Evolutionary conservation across 1,140 invertebrate genomes (phyloP).

Genomic region (Drosophila lacertosa): DNA sequence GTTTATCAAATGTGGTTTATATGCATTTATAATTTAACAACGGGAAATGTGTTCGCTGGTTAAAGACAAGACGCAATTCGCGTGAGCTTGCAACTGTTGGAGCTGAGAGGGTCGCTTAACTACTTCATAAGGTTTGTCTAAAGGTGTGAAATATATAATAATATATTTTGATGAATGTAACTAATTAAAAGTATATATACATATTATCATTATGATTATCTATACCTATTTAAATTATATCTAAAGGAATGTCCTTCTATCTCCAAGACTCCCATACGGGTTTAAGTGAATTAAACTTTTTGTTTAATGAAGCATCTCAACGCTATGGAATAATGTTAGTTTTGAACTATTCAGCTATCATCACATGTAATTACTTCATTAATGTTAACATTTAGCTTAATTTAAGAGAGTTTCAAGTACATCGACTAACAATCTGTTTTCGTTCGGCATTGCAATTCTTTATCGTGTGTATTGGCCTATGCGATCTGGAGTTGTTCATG

Average conservation of each 20-base stretch:
- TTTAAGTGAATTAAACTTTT: too few relatives aligned
- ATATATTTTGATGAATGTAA: too few relatives aligned
- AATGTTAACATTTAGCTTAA: not conserved
- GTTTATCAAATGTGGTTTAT: conserved; percentile 62
- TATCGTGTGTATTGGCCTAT: conserved; percentile 14
- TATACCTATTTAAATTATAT: too few relatives aligned
- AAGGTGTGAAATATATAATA: too few relatives aligned
- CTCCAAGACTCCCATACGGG: too few relatives aligned
- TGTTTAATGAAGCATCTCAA: too few relatives aligned
- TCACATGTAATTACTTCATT: not conserved
- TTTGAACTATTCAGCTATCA: not conserved
- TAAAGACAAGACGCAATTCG: not conserved
- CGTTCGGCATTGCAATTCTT: conserved; percentile 15
- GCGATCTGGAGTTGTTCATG: conserved; percentile 65
- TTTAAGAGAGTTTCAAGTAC: not conserved
- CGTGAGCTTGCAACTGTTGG: not conserved
- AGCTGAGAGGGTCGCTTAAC: not conserved
- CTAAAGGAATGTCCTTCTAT: too few relatives aligned
- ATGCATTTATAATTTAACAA: conserved; percentile 32
- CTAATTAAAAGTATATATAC: too few relatives aligned
- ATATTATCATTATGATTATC: too few relatives aligned
- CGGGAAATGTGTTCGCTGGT: conserved; percentile 21
- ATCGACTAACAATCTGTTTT: conserved; percentile 1
- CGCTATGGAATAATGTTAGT: not conserved
- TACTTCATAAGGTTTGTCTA: not conserved